These are phyloP conservation scores for Hypotaenidia philippensis DNA, from an alignment of 2,797 vertebrate species.

Conservation along the genomic window DNA sequence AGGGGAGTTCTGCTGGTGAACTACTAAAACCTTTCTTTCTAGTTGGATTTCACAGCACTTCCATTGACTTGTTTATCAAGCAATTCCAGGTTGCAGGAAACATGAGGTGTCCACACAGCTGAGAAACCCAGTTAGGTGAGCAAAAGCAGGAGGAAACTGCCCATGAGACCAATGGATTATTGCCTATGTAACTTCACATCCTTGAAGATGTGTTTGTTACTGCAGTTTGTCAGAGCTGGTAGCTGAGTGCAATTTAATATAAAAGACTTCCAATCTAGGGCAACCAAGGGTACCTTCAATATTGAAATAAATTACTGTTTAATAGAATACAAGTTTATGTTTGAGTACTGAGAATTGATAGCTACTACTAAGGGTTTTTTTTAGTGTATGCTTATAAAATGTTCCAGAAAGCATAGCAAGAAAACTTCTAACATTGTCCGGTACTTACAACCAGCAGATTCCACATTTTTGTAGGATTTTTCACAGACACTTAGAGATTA, in stretches of 20 bases:
- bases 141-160: background rate
- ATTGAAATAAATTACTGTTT: background rate
- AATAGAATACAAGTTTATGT: background rate
- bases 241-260: background rate
- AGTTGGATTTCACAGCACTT: background rate
- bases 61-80: background rate
- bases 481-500: background rate
- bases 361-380: background rate
- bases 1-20: background rate
- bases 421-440: background rate
- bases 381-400: background rate
- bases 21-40: background rate
- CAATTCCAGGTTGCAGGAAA: background rate
- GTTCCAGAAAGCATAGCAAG: background rate
- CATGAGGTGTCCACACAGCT: background rate
- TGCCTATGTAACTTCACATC: background rate
- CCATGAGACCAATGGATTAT: background rate
- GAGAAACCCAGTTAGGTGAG: background rate
- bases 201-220: background rate
- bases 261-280: background rate
- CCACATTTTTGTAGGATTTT: background rate
- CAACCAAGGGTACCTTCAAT: background rate
- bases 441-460: background rate
- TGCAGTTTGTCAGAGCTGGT: background rate
- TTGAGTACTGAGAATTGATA: background rate